Percentiles rank a stretch among this genome's conserved stretches.
These are phyloP conservation scores for Scelioninae gen. 2 DNA, from an alignment of 2,888 invertebrate species.

Conservation along the genomic window DNA sequence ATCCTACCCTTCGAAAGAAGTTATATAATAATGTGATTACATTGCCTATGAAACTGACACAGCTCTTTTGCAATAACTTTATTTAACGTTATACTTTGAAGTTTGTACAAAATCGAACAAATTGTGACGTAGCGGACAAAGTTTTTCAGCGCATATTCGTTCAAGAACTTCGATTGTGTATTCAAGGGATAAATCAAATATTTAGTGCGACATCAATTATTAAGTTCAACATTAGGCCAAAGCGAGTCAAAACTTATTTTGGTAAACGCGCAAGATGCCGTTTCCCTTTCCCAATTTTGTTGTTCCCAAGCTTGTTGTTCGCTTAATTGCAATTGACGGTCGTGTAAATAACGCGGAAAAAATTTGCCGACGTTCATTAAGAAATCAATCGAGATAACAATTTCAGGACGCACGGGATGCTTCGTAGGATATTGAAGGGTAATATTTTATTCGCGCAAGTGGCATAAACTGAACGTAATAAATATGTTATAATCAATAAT, in stretches of 20 bases:
- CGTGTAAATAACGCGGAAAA: conserved; percentile 2
- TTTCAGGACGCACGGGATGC: too few relatives aligned
- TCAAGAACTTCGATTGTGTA: conserved; percentile 31
- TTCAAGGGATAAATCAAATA: conserved; percentile 35
- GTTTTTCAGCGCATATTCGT: conserved; percentile 35
- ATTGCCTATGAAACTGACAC: too few relatives aligned
- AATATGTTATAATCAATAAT: too few relatives aligned
- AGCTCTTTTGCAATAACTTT: too few relatives aligned
- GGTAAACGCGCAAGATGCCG: conserved; percentile 13
- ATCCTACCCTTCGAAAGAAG: too few relatives aligned
- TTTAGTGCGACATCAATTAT: conserved; percentile 37
- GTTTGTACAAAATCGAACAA: conserved; percentile 20
- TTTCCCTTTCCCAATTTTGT: too few relatives aligned
- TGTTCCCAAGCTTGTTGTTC: not conserved
- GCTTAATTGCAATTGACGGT: conserved; percentile 20
- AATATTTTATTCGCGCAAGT: too few relatives aligned
- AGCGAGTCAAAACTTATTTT: conserved; percentile 15
- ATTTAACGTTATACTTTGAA: conserved; percentile 8
- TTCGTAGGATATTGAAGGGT: too few relatives aligned
- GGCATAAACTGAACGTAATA: too few relatives aligned
- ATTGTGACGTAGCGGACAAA: conserved; percentile 28
- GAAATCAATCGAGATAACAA: too few relatives aligned
- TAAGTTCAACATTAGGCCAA: conserved; percentile 33
- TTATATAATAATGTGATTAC: too few relatives aligned
- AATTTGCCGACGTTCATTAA: too few relatives aligned